Base-by-base conservation (phyloP, 2,797 vertebrate genomes). In the Limnodromus scolopaceus region DNA sequence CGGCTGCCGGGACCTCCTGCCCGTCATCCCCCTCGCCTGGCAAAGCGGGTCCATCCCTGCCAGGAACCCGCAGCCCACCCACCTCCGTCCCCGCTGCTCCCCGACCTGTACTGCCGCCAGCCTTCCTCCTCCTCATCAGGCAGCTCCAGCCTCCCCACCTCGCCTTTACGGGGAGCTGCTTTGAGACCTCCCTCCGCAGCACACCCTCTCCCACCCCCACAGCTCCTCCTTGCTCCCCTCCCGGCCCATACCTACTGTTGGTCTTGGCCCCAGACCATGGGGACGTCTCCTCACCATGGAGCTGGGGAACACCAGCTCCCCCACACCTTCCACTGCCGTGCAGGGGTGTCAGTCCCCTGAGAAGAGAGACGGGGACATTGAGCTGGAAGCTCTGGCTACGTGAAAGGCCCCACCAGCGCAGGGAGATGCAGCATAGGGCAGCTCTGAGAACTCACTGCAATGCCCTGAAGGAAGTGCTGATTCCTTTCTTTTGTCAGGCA, bases 171-270 rank as follows among this genome's bases (percentile, higher is more conserved):
- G 30, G 38, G 34, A 76, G 76, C 46, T 2, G 41, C 58, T 71
- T 9, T 3, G 8, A 92, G 53, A 71, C 93, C 85, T 89, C 87
- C 93, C 90, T 65, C 65, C 1, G 11, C 94, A 95, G 92, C 92
- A 94, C 83, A 87, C 88, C 94, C 94, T 74, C 76, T 93, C 84
- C 94, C 93, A 94, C 87, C 76, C 91, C 96, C 90, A 75, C 39
- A 74, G 93, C 93, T 96, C 95, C 92, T 96, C 96, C 93, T 93
- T 3, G 53, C 72, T 24, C 85, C 79, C 51, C 53, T 91, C 79
- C 79, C 4, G 8, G 41, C 70, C 70, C 7, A 1, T 17, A 27
- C 80, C 61, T 91, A 13, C 64, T 8, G 3, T 38, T 5, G 16
- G 20, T 16, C 22, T 2, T 7, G 16, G 48, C 84, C 65, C 13